Evolutionary conservation across 1,140 invertebrate genomes (phyloP).

Genomic region (Drosophila aff.): DNA sequence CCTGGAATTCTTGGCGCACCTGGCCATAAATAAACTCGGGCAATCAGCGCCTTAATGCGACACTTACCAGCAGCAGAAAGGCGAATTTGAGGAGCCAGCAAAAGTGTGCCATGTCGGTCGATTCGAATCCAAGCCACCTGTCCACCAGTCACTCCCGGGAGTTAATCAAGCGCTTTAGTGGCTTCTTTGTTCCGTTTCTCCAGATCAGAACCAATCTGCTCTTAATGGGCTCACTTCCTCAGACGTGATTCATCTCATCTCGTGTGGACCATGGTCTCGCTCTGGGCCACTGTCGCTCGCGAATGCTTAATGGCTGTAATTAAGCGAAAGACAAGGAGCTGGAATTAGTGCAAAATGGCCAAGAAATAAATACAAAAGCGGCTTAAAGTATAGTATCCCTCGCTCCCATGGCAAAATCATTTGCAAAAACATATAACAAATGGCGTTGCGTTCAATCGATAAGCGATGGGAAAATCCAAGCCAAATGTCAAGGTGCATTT

Average conservation of each 20-base stretch:
- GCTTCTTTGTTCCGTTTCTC: slow-evolving; percentile 40
- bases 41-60: slow-evolving; percentile 24
- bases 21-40: slow-evolving; percentile 30
- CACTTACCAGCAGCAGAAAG: slow-evolving; percentile 78
- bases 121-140: slow-evolving; percentile 32
- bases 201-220: slow-evolving; percentile 14
- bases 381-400: not conserved
- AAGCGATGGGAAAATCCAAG: slow-evolving; percentile 53
- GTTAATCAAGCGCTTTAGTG: slow-evolving; percentile 56
- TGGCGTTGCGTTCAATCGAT: slow-evolving; percentile 42
- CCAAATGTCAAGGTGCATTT: slow-evolving; percentile 84
- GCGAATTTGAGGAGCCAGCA: slow-evolving; percentile 74
- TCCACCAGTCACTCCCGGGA: slow-evolving; percentile 30
- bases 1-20: slow-evolving; percentile 30
- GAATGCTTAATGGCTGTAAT: slow-evolving; percentile 71
- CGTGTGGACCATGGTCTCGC: slow-evolving; percentile 53
- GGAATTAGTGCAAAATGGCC: slow-evolving; percentile 48
- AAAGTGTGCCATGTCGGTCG: slow-evolving; percentile 78
- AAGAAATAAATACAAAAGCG: slow-evolving; percentile 11
- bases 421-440: slow-evolving; percentile 43
- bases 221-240: slow-evolving; percentile 63
- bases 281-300: slow-evolving; percentile 13
- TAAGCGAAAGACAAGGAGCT: slow-evolving; percentile 59
- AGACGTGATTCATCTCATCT: slow-evolving; percentile 66
- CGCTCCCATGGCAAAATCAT: slow-evolving; percentile 35